phyloP scores from a whole-genome alignment of 2,888 invertebrate species.

The Leptinotarsa haldemani region DNA sequence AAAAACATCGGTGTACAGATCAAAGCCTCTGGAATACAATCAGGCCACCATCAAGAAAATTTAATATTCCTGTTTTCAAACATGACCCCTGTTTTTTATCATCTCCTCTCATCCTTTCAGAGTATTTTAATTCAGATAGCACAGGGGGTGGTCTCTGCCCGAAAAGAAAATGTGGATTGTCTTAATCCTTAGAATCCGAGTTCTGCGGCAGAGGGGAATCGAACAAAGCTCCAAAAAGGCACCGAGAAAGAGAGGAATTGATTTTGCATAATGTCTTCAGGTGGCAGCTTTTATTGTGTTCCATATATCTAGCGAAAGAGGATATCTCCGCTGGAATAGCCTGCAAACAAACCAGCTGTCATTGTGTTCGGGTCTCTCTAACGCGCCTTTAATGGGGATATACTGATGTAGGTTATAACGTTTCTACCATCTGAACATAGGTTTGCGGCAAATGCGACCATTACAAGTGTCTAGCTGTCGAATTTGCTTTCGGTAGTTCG shows the following conservation, averaged over 20 bases:
- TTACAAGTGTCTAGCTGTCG: conserved; percentile 30
- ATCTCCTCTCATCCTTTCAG: conserved; percentile 38
- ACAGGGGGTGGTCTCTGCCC: conserved; percentile 43
- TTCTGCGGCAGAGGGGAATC: conserved; percentile 56
- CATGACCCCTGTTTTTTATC: conserved; percentile 38
- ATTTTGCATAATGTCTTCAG: conserved; percentile 69
- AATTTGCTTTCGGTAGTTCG: conserved; percentile 4
- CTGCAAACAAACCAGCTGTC: conserved; percentile 66
- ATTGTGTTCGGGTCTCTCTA: conserved; percentile 61
- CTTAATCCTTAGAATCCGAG: conserved; percentile 63
- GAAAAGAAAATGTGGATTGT: conserved; percentile 56
- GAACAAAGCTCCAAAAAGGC: conserved; percentile 59
- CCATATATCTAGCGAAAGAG: conserved; percentile 65
- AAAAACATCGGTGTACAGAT: conserved; percentile 26
- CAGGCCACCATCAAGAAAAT: conserved; percentile 6
- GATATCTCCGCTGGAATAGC: conserved; percentile 62
- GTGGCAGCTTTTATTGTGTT: conserved; percentile 66
- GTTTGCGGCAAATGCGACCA: conserved; percentile 30
- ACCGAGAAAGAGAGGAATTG: conserved; percentile 64
- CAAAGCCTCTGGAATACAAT: conserved; percentile 19
- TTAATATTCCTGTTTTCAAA: conserved; percentile 36
- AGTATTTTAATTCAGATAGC: conserved; percentile 47
- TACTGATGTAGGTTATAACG: conserved; percentile 53
- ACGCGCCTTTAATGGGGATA: conserved; percentile 63
- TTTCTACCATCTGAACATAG: neutral